phyloP scores from a whole-genome alignment of 2,888 invertebrate genomes.

The Acholoe squamosa region DNA sequence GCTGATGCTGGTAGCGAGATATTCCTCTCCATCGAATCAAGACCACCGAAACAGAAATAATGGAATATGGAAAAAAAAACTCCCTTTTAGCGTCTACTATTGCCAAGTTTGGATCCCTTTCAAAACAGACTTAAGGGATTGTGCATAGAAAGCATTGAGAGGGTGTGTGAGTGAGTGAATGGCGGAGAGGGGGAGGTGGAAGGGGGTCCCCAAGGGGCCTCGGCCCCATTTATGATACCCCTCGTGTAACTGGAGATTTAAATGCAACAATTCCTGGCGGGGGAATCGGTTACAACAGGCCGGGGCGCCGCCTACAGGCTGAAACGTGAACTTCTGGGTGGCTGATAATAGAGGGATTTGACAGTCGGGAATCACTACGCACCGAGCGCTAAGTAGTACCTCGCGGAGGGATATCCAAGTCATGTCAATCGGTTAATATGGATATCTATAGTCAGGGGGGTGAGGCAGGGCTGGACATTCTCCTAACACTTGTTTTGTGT shows the following conservation, averaged over 20 bases:
- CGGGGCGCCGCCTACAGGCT: background rate
- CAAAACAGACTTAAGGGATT: constrained; percentile 55
- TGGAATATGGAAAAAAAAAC: background rate
- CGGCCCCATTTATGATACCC: constrained; percentile 30
- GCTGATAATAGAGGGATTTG: constrained; percentile 40
- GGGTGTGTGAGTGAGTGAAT: too few species aligned
- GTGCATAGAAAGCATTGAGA: background rate
- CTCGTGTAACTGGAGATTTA: constrained; percentile 44
- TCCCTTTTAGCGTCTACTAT: constrained; percentile 56
- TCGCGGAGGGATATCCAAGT: constrained; percentile 10
- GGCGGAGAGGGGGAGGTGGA: too few species aligned
- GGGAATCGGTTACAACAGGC: constrained; percentile 15
- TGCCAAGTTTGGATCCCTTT: constrained; percentile 47
- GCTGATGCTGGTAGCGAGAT: background rate
- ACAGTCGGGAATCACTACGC: constrained; percentile 22
- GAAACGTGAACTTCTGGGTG: constrained; percentile 14
- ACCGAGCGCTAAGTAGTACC: constrained; percentile 30
- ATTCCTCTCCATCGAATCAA: constrained; percentile 20
- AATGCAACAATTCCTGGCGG: constrained; percentile 54
- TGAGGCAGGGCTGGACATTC: background rate
- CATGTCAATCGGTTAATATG: constrained; percentile 28
- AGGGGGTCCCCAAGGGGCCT: background rate
- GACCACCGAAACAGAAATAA: background rate
- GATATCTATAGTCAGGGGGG: background rate
- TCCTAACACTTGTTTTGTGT: too few species aligned